Evolutionary conservation across 2,797 vertebrate species (phyloP), one percentile per base, ranked within the genome.

Genomic region (Liparis tanakae): DNA sequence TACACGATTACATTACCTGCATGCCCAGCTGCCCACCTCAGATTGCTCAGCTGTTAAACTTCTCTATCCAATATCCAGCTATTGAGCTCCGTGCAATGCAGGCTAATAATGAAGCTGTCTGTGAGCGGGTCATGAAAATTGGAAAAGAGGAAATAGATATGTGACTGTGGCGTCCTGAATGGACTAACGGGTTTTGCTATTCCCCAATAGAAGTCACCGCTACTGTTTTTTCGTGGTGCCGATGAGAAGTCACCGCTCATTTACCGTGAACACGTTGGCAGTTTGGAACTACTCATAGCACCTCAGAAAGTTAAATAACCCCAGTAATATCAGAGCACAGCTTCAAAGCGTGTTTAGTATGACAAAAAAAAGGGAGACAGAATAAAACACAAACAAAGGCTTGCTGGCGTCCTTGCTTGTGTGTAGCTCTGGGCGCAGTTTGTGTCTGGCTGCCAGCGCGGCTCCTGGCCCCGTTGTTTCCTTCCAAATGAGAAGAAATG

Each of bases 21-120:
- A 89, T 90, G 87, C 88, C 85, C 88, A 91, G 88, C 89, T 88
- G 89, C 88, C 83, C 80, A 80, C 86, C 82, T 86, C 80, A 82
- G 90, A 93, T 89, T 92, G 90, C 92, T 91, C 78, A 66, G 84
- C 90, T 89, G 88, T 90, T 92, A 85, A 81, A 87, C 88, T 85
- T 89, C 85, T 90, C 86, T 78, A 37, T 88, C 88, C 85, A 93
- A 93, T 94, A 92, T 93, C 91, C 88, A 87, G 87, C 87, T 83
- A 89, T 74, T 87, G 89, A 88, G 88, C 88, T 83, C 87, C 76
- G 83, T 76, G 82, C 80, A 73, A 85, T 71, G 75, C 84, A 71
- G 63, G 63, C 80, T 89, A 91, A 92, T 91, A 93, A 93, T 87
- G 86, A 90, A 91, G 79, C 87, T 66, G 89, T 89, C 85, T 62